A percentile compares a stretch with the other conserved stretches of the same genome.
Conservation (phyloP, 2,113 vertebrate species). For the Motacilla alba region DNA sequence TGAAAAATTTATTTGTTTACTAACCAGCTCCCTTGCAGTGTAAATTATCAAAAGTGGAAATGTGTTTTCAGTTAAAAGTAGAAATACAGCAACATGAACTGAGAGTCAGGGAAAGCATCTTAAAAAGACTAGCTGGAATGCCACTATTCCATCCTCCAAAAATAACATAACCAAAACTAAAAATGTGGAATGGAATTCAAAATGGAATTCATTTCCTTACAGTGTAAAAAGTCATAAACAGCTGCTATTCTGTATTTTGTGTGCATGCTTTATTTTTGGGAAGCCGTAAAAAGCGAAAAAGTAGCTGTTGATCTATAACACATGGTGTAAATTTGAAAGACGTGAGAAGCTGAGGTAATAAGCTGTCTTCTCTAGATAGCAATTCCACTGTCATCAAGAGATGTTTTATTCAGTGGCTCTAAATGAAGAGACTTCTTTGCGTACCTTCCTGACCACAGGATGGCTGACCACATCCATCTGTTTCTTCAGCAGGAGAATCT, state of each 20-base stretch:
- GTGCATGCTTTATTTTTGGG: slow-evolving; percentile 28
- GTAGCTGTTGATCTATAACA: slow-evolving; percentile 28
- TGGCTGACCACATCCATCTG: not conserved
- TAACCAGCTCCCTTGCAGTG: not conserved
- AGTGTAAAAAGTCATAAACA: slow-evolving; percentile 47
- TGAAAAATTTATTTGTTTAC: not conserved
- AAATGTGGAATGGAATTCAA: slow-evolving; percentile 64
- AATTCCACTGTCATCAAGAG: not conserved
- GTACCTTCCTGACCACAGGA: not conserved
- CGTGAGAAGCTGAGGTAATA: slow-evolving; percentile 3
- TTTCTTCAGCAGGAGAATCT: not conserved
- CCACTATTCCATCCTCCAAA: slow-evolving; percentile 46
- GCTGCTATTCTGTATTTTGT: slow-evolving; percentile 47
- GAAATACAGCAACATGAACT: slow-evolving; percentile 15
- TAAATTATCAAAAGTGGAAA: not conserved
- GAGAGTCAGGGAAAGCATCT: slow-evolving; percentile 23
- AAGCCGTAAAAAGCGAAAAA: not conserved
- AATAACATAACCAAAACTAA: slow-evolving; percentile 61
- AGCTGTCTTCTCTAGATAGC: not conserved
- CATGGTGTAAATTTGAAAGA: slow-evolving; percentile 14
- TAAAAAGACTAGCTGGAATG: slow-evolving; percentile 35
- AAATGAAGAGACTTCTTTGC: not conserved
- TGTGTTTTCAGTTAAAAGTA: slow-evolving; percentile 20
- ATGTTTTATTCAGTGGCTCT: not conserved
- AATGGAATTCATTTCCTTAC: slow-evolving; percentile 61